Evolutionary conservation across 2,797 vertebrate genomes (phyloP).

Genomic region (Galago senegalensis): DNA sequence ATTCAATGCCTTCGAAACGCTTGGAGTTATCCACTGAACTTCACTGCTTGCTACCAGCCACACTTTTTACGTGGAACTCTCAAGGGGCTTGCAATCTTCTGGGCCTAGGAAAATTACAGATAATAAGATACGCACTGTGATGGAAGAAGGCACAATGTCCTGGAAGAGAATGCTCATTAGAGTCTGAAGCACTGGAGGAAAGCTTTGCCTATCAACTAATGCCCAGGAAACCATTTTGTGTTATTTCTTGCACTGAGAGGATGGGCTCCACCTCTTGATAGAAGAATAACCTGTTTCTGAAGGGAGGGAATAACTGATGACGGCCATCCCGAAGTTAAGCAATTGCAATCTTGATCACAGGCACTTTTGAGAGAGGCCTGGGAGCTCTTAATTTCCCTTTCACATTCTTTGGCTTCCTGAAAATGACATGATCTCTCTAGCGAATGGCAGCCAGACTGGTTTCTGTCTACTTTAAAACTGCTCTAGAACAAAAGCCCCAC

Average conservation of each 20-base stretch:
- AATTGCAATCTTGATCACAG: background rate
- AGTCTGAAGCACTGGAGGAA: background rate
- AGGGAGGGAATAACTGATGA: background rate
- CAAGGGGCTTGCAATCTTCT: background rate
- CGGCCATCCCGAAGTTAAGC: background rate
- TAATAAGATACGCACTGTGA: background rate
- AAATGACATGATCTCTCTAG: background rate
- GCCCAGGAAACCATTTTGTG: background rate
- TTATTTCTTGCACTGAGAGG: background rate
- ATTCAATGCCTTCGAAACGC: background rate
- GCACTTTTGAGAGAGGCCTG: background rate
- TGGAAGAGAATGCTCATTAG: background rate
- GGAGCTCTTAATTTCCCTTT: background rate
- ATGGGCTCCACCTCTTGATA: background rate
- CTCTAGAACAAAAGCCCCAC: background rate
- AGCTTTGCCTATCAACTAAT: background rate
- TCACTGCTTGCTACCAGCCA: no score
- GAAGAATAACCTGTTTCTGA: background rate
- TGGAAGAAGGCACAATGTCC: background rate
- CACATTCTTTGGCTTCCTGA: background rate
- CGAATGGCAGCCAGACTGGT: background rate
- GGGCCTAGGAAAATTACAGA: background rate
- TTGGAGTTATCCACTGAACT: background rate
- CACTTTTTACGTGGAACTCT: background rate
- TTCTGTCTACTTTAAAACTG: background rate